A percentile compares a stretch with the other conserved stretches of the same genome.
Evolutionary conservation across 2,888 invertebrate genomes (phyloP).

Genomic region (Lathronympha strigana): DNA sequence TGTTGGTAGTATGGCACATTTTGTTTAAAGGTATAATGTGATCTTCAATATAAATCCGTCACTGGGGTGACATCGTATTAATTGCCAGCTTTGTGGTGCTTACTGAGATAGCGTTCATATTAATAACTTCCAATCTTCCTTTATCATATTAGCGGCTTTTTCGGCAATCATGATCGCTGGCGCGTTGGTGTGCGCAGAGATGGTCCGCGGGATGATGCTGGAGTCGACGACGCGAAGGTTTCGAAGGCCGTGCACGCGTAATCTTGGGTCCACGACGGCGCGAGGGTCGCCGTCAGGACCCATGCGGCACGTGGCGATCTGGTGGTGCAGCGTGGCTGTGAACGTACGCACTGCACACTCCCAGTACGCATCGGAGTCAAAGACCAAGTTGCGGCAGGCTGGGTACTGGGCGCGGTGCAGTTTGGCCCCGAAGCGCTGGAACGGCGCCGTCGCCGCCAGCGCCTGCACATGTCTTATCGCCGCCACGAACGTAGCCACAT

Average conservation of each 20-base stretch:
- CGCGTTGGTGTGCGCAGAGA: constrained; percentile 88
- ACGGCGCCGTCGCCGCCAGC: constrained; percentile 83
- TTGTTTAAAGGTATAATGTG: too few species aligned
- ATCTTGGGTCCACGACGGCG: constrained; percentile 86
- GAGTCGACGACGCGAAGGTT: constrained; percentile 87
- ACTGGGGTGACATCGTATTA: too few species aligned
- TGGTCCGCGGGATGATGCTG: constrained; percentile 86
- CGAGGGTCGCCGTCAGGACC: constrained; percentile 85
- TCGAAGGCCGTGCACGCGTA: constrained; percentile 85
- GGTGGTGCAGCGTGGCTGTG: constrained; percentile 86
- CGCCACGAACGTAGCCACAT: constrained; percentile 85
- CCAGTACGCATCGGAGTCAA: constrained; percentile 88
- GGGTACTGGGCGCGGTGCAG: constrained; percentile 80
- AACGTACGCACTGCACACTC: constrained; percentile 86
- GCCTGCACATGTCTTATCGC: constrained; percentile 86
- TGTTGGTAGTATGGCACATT: too few species aligned
- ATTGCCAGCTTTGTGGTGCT: too few species aligned
- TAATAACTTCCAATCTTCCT: constrained; percentile 66
- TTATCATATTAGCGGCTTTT: constrained; percentile 88
- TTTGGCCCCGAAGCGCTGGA: constrained; percentile 83
- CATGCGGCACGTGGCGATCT: constrained; percentile 89
- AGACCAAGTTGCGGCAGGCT: constrained; percentile 75
- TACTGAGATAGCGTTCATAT: not conserved
- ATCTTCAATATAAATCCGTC: too few species aligned
- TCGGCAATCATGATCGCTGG: constrained; percentile 89